Base-by-base conservation (phyloP, 2,888 invertebrate genomes). In the Yponomeuta plumbellus region DNA sequence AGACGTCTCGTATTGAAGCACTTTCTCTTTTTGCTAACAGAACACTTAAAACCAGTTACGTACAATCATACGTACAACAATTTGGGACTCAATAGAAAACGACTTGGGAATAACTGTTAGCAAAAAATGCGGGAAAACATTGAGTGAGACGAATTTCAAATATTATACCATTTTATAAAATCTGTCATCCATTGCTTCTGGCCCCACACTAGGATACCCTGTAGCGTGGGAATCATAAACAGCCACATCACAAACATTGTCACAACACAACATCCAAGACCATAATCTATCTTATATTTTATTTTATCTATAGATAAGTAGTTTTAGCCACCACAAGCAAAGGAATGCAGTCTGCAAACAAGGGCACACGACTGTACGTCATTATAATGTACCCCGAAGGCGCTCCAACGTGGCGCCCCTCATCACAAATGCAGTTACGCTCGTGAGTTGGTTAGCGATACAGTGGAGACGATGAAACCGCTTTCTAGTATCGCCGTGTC, bases 281-380 rank as follows among this genome's bases (percentile, higher is more conserved):
- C n/a, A n/a, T n/a, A n/a, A n/a, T n/a, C n/a, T n/a, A n/a, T n/a
- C n/a, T n/a, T n/a, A n/a, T n/a, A n/a, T n/a, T n/a, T n/a, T n/a
- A n/a, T n/a, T n/a, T n/a, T n/a, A n/a, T n/a, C n/a, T n/a, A n/a
- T 44, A 44, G 44, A 44, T 34, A 34, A 11, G 59, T 21, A 23
- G 59, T 11, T 20, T 59, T 59, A 20, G 21, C 59, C 59, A 59
- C 59, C 21, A 23, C 22, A 22, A 21, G 59, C 23, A 59, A 59
- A 22, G 59, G 22, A 59, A 22, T 23, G 59, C 59, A 22, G 22
- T 5, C 59, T 59, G 59, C 59, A 59, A 59, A 59, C 59, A 59
- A 59, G 59, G 59, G 23, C 59, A 59, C 59, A 59, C n/a, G 10
- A 34, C 34, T 8, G 21, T 21, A 59, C 21, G 59, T 59, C 59